A percentile compares a stretch with the other conserved stretches of the same genome.
Conservation (phyloP, 2,888 invertebrate species). For the Ditula angustiorana region DNA sequence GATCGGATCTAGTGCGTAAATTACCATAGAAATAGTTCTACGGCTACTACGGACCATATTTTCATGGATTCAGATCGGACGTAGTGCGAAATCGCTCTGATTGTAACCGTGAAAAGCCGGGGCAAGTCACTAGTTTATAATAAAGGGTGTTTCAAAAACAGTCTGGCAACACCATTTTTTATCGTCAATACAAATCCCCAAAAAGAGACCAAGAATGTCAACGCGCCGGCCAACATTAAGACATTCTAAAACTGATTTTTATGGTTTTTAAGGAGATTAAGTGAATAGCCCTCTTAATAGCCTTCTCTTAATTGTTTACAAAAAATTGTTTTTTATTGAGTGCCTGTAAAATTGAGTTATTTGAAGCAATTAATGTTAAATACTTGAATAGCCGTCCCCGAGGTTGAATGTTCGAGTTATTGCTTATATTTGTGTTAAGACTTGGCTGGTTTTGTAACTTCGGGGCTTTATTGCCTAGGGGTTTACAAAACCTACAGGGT, state of each 20-base stretch:
- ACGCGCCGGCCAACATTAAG: conserved; percentile 53
- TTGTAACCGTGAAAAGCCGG: too few relatives aligned
- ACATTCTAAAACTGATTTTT: conserved; percentile 56
- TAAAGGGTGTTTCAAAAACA: neutral
- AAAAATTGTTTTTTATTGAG: conserved; percentile 21
- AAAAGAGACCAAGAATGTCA: conserved; percentile 53
- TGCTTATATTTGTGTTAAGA: neutral
- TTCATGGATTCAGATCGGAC: too few relatives aligned
- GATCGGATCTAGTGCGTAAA: too few relatives aligned
- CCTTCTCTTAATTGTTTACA: conserved; percentile 63
- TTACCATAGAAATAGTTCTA: too few relatives aligned
- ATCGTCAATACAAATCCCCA: conserved; percentile 45
- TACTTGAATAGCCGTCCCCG: neutral
- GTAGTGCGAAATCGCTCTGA: too few relatives aligned
- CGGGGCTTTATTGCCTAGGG: too few relatives aligned
- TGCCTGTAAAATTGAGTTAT: conserved; percentile 30
- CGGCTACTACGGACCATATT: too few relatives aligned
- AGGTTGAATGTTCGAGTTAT: neutral
- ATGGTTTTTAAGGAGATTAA: conserved; percentile 63
- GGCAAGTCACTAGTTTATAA: neutral
- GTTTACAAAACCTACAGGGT: too few relatives aligned
- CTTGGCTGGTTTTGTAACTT: too few relatives aligned
- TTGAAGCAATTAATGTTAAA: conserved; percentile 14
- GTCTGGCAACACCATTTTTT: conserved; percentile 42
- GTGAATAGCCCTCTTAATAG: conserved; percentile 70